Evolutionary conservation across 2,888 invertebrate genomes (phyloP).

Genomic region (Lasioglossum marginatum): DNA sequence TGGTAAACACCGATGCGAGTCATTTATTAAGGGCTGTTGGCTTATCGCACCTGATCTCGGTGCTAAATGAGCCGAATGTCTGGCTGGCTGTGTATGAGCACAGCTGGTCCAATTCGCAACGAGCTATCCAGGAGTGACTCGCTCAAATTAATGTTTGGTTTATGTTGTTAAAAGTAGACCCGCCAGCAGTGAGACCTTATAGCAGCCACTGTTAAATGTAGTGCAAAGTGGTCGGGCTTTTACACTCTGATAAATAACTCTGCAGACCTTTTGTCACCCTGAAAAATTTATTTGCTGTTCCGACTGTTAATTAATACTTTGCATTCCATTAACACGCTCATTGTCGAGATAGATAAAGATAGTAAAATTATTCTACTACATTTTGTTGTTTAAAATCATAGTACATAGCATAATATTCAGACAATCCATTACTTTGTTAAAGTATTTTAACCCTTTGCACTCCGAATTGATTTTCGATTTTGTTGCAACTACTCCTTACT

Average conservation of each 20-base stretch:
- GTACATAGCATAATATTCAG: background rate
- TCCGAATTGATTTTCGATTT: too few species aligned
- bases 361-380: background rate
- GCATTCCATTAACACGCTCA: background rate
- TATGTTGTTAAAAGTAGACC: slow-evolving; percentile 35
- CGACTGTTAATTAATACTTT: background rate
- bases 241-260: slow-evolving; percentile 34
- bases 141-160: slow-evolving; percentile 48
- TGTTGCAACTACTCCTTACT: too few species aligned
- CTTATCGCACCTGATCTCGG: slow-evolving; percentile 72
- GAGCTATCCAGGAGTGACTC: slow-evolving; percentile 53
- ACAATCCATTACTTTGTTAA: background rate
- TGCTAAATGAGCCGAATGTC: slow-evolving; percentile 64
- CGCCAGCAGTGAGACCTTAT: slow-evolving; percentile 27
- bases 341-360: too few species aligned
- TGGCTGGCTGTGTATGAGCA: slow-evolving; percentile 47
- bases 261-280: background rate
- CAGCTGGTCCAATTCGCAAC: slow-evolving; percentile 65
- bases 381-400: background rate
- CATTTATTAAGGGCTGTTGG: slow-evolving; percentile 67
- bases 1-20: slow-evolving; percentile 60
- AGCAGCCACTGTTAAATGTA: slow-evolving; percentile 34
- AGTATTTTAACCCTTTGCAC: too few species aligned
- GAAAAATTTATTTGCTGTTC: background rate
- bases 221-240: slow-evolving; percentile 17